phyloP scores from a whole-genome alignment of 2,113 vertebrate species.

The Polypterus senegalus region DNA sequence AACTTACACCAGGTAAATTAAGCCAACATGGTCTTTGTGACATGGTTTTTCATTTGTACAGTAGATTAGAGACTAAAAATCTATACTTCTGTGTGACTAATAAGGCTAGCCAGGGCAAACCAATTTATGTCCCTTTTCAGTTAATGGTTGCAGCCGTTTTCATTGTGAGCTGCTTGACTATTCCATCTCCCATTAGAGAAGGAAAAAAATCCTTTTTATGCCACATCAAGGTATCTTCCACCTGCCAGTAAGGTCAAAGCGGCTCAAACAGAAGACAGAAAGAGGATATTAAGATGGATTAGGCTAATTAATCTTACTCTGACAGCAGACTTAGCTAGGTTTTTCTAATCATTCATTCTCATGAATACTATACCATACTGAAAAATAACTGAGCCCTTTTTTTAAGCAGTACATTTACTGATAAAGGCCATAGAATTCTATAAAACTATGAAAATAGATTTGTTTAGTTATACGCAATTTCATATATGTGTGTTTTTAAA shows the following conservation, averaged over 20 bases:
- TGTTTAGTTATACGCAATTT: too few relatives aligned
- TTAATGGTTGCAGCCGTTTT: slow-evolving; percentile 41
- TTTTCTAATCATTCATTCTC: slow-evolving; percentile 32
- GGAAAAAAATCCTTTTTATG: slow-evolving; percentile 31
- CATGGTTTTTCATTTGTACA: slow-evolving; percentile 55
- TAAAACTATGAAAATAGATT: slow-evolving; percentile 23
- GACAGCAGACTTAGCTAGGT: slow-evolving; percentile 41
- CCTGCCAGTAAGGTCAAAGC: slow-evolving; percentile 56
- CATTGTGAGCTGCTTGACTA: slow-evolving; percentile 45
- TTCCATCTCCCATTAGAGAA: slow-evolving; percentile 53
- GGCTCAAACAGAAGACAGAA: slow-evolving; percentile 46
- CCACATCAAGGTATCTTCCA: slow-evolving; percentile 53
- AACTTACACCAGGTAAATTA: slow-evolving; percentile 50
- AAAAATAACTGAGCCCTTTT: too few relatives aligned
- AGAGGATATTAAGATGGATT: slow-evolving; percentile 71
- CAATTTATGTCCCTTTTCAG: slow-evolving; percentile 47
- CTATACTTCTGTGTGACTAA: slow-evolving; percentile 56
- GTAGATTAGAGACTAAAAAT: slow-evolving; percentile 51
- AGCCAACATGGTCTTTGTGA: slow-evolving; percentile 45
- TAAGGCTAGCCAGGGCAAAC: slow-evolving; percentile 56
- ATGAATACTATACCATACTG: background rate
- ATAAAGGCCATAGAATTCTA: slow-evolving; percentile 3
- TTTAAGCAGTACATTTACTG: too few relatives aligned
- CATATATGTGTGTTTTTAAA: slow-evolving; percentile 30
- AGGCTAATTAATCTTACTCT: slow-evolving; percentile 65